A percentile compares a stretch with the other conserved stretches of the same genome.
phyloP scores from a whole-genome alignment of 2,113 vertebrate species.

The Eudorcas thomsonii region DNA sequence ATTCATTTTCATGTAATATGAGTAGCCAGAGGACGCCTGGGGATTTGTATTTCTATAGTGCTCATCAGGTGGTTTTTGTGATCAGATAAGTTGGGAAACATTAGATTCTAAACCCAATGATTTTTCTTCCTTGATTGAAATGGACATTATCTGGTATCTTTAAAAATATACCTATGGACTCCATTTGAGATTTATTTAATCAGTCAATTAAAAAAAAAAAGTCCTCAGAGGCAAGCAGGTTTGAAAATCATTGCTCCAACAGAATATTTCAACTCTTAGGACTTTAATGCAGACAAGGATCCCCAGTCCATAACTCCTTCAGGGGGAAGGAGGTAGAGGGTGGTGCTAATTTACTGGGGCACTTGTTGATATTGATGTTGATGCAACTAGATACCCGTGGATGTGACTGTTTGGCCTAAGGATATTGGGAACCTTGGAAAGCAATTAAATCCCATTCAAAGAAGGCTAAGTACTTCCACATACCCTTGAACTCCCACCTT shows the following conservation, averaged over 20 bases:
- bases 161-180: not conserved
- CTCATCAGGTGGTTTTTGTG: not conserved
- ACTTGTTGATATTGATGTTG: not conserved
- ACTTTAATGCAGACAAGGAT: not conserved
- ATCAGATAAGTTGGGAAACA: not conserved
- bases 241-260: not conserved
- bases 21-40: not conserved
- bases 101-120: not conserved
- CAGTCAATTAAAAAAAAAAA: not conserved
- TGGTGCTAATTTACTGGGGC: not conserved
- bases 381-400: constrained; percentile 9
- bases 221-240: not conserved
- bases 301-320: not conserved
- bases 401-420: constrained; percentile 29
- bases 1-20: not conserved
- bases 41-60: not conserved
- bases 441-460: constrained; percentile 12
- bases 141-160: not conserved
- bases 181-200: not conserved
- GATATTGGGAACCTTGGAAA: not conserved
- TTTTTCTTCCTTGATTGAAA: not conserved
- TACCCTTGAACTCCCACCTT: not conserved
- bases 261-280: not conserved
- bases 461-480: constrained; percentile 29
- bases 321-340: not conserved